Conservation (phyloP, 2,797 vertebrate species). For the Delichon dasypus region DNA sequence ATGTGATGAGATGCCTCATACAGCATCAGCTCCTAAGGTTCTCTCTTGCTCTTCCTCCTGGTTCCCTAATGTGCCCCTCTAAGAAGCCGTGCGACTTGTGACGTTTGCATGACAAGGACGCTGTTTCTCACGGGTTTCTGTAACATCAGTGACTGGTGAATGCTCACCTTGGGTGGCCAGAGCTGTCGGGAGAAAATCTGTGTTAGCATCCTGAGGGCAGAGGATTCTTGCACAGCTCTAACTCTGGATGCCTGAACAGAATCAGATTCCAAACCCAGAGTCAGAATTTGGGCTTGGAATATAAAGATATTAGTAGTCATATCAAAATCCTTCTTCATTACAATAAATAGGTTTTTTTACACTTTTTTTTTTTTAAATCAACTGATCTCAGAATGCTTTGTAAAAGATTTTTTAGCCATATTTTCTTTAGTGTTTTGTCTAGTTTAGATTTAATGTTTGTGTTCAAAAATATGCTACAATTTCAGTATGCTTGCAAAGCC, state of each 20-base stretch:
- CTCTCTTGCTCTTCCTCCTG: neutral
- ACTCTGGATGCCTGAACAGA: neutral
- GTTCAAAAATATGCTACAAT: neutral
- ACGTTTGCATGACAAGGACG: neutral
- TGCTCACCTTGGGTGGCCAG: neutral
- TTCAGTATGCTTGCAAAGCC: neutral
- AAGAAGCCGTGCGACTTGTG: neutral
- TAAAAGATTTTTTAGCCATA: neutral
- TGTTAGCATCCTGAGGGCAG: neutral
- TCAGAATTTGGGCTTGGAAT: neutral
- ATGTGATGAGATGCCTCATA: neutral
- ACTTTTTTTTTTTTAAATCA: neutral
- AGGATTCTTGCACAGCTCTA: neutral
- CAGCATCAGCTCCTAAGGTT: fast-evolving
- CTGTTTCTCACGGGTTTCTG: neutral
- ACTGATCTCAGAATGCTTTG: neutral
- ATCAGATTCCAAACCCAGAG: too few species aligned
- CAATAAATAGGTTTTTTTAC: neutral
- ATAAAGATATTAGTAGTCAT: neutral
- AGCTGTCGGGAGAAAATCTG: neutral
- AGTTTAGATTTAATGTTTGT: neutral
- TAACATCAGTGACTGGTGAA: fast-evolving
- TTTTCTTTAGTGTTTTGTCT: neutral
- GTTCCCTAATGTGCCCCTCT: neutral
- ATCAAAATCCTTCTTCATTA: neutral